Evolutionary conservation across 1,140 invertebrate species (phyloP), one percentile per base, ranked within the genome.

Genomic region (Pentalonia nigronervosa): DNA sequence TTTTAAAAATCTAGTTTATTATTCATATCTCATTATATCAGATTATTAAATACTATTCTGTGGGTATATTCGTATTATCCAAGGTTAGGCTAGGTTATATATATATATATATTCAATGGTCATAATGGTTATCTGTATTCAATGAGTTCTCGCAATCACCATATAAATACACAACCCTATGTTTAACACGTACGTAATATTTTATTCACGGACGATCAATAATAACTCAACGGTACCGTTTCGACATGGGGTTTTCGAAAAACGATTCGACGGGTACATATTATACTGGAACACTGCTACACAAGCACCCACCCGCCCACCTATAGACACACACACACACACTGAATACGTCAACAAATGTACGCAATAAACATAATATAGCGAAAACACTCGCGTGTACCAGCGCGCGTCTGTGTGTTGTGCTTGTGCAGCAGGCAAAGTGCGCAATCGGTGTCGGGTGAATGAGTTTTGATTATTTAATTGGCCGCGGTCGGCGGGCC

Each of bases 391-490:
- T 34, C n/a, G n/a, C 8, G 81, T 83, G 20, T 23, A 21, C 20
- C 81, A 0, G 76, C 1, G 23, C 83, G 23, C 36, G 83, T 14
- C 36, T 14, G 23, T 20, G 36, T 25, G 36, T 45, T 23, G 36
- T 84, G 83, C 83, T 41, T 41, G 83, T 41, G 60, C 83, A 41
- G 83, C 83, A 76, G n/a, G 23, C 83, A 45, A 84, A 84, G 87
- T 89, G 87, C 87, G 87, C 50, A 60, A 36, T 56, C 36, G 36
- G 83, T 45, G 23, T 41, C 45, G 91, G 67, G 76, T 92, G 91
- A 92, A 92, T 92, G 91, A 34, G 47, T 76, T 92, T 92, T 81
- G 91, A 92, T 92, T 92, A 92, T 92, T 92, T 92, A 92, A 92
- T 92, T 92, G 91, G 91, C 45, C 67, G 90, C 90, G 45, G 90